Evolutionary conservation across 2,797 vertebrate species (phyloP).

Genomic region (Manis pentadactyla): DNA sequence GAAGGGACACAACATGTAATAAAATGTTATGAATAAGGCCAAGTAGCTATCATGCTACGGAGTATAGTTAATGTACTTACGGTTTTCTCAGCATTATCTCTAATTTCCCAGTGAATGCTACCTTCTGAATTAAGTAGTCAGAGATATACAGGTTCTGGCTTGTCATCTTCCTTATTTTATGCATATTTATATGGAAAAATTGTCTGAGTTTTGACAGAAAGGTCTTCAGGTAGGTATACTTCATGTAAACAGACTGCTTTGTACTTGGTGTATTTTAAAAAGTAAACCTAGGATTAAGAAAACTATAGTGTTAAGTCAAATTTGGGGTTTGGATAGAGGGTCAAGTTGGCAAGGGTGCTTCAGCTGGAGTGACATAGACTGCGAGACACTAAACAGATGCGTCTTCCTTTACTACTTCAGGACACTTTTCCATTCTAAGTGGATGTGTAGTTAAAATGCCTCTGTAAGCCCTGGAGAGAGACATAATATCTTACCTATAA

Average conservation of each 20-base stretch:
- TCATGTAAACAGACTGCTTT: neutral
- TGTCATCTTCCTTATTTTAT: neutral
- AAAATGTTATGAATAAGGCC: neutral
- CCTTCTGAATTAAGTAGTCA: neutral
- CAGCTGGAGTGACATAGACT: neutral
- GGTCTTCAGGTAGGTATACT: neutral
- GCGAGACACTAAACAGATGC: neutral
- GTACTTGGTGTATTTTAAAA: neutral
- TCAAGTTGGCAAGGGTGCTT: neutral
- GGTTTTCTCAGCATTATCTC: neutral
- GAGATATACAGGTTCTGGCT: neutral
- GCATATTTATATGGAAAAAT: neutral
- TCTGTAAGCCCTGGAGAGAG: neutral
- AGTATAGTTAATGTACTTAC: neutral
- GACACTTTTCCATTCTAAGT: neutral
- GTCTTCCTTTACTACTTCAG: neutral
- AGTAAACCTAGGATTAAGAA: neutral
- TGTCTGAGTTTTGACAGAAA: constrained; percentile 1
- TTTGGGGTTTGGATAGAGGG: neutral
- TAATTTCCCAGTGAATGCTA: neutral
- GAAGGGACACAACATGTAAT: neutral
- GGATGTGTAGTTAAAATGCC: neutral
- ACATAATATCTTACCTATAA: neutral
- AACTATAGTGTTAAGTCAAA: constrained; percentile 12
- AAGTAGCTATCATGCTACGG: neutral